Evolutionary conservation across 53 echinoderm and acorn worm species (phyloP), one percentile per base, ranked within the genome.

Genomic region (Echinometra lucunter): DNA sequence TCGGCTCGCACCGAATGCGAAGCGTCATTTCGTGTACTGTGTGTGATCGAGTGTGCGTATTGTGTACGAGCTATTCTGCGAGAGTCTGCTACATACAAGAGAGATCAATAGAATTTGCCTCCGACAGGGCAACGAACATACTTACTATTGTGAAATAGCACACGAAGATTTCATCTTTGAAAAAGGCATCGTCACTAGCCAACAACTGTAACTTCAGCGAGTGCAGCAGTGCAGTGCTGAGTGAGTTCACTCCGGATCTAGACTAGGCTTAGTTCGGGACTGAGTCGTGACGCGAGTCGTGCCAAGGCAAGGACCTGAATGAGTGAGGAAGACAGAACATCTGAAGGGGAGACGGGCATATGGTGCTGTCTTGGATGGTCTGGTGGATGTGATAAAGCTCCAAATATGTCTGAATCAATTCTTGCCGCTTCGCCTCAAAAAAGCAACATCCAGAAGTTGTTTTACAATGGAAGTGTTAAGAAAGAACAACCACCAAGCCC

Each of bases 401-500:
- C 90, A 89, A 87, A 78, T 78, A 97, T 97, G 97, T 92, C 95
- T 57, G 96, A 96, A 90, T 95, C 95, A 57, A 95, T 97, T 74
- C 72, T 95, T n/a, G 70, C 38, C 78, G 92, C 88, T 42, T 97
- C 97, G 53, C 97, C 97, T 88, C 95, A 95, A 85, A 97, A 97
- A 95, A 95, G 93, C 60, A 95, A 45, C 28, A 90, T 91, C 83
- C 93, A 95, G 40, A 95, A 97, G 95, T 88, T 97, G 93, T 97
- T 95, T 96, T 97, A 91, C 87, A 95, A 70, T 74, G 93, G 95
- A 21, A 90, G 56, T 74, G 94, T 89, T 40, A 93, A 91, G 32
- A 97, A 97, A 66, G 93, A 96, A 74, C 90, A 93, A 75, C 97
- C 97, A 44, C 96, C 96, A 16, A 97, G 97, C 88, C 97, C 97